Percentiles rank a stretch among this genome's conserved stretches.
These are phyloP conservation scores for Xerus inauris DNA, from an alignment of 2,113 vertebrate species.

Conservation along the genomic window DNA sequence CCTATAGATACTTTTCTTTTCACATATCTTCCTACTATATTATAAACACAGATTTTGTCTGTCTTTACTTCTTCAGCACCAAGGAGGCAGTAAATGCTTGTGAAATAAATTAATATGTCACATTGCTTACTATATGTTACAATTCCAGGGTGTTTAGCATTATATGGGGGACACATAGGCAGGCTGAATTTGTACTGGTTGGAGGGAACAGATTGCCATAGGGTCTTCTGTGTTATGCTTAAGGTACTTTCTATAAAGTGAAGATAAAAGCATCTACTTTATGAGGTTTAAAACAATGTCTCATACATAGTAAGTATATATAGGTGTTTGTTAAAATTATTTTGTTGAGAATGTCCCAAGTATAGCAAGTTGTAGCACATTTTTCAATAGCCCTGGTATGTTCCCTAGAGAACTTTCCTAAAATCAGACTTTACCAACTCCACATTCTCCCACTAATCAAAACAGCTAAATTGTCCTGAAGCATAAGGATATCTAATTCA, in stretches of 20 bases:
- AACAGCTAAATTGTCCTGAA: conserved; percentile 15
- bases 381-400: not conserved
- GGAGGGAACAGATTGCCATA: not conserved
- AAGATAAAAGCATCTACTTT: not conserved
- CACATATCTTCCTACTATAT: not conserved
- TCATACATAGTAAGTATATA: not conserved
- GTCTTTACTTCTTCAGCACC: not conserved
- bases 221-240: not conserved
- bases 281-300: not conserved
- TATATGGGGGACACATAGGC: not conserved
- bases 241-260: not conserved
- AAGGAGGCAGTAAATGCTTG: conserved; percentile 6
- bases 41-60: conserved; percentile 17
- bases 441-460: not conserved
- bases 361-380: not conserved
- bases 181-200: not conserved
- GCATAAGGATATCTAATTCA: not conserved
- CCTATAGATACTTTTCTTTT: not conserved
- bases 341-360: not conserved
- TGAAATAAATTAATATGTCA: conserved; percentile 26
- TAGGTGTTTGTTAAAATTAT: conserved; percentile 4
- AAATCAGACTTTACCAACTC: conserved; percentile 14
- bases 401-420: conserved; percentile 2
- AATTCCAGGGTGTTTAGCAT: not conserved
- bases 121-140: not conserved